Evolutionary conservation across 2,888 invertebrate genomes (phyloP), one percentile per base, ranked within the genome.

Genomic region (Philereme transversata): DNA sequence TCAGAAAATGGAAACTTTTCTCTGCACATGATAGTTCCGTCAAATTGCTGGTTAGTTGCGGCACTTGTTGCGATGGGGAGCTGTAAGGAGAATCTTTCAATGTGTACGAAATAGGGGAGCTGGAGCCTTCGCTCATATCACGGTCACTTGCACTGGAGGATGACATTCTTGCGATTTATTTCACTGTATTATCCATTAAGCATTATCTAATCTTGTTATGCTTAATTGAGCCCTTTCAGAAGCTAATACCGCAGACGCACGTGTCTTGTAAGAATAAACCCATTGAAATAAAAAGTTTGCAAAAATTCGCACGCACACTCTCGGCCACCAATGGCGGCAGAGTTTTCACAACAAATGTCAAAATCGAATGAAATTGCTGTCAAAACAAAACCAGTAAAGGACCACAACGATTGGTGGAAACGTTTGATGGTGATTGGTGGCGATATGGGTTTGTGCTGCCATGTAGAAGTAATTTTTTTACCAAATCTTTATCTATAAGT

Each of bases 41-140:
- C 60, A 89, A 73, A n/a, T 77, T 79, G 41, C 73, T 79, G 0
- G 84, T 79, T 4, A 89, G 71, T 36, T 88, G 84, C 9, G 89
- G 88, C 35, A 89, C 88, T 69, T 86, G 85, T 62, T 89, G 90
- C 4, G 84, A 82, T 0, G 90, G 90, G 0, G 90, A 90, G 65
- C 83, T 84, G 43, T 80, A 77, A 0, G 88, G 86, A 41, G 87
- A 84, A 9, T 82, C 83, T 66, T 66, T 66, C 45, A 47, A 66
- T 49, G 70, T 68, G 54, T 77, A 80, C 0, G 84, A 81, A 51
- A 73, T 70, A 2, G 88, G 87, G 40, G 88, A 87, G 64, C 76
- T 83, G 0, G 86, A 85, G 43, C 81, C 76, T 57, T 87, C 87
- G 64, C 87, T 87, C 64, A 79, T 77, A 65, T 89, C 88, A 50